Evolutionary conservation across 1,140 invertebrate genomes (phyloP).

Genomic region (Ctenoplectra terminalis): DNA sequence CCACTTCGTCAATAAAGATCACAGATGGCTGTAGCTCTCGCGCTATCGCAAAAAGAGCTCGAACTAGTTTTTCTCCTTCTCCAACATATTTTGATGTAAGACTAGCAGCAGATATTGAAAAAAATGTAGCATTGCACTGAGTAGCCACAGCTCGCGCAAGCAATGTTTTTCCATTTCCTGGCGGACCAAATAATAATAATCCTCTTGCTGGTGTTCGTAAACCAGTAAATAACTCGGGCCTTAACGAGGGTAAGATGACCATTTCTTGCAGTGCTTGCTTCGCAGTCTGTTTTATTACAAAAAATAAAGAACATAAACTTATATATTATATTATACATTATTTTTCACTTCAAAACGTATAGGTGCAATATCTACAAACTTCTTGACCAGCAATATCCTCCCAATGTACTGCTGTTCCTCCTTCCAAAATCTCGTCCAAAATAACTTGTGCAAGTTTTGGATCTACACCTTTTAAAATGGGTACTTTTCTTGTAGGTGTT

Average conservation of each 20-base stretch:
- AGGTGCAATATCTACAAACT: conserved; percentile 74
- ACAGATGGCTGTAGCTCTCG: conserved; percentile 96
- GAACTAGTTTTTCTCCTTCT: conserved; percentile 98
- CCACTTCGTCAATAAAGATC: conserved; percentile 98
- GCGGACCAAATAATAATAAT: conserved; percentile 96
- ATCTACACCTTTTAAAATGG: conserved; percentile 90
- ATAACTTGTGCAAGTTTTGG: conserved; percentile 93
- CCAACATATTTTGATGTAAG: conserved; percentile 99
- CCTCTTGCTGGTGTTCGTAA: conserved; percentile 94
- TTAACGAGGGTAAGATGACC: conserved; percentile 96
- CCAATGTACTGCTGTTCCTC: conserved; percentile 93
- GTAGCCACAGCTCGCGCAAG: conserved; percentile 95
- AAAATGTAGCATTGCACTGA: conserved; percentile 96
- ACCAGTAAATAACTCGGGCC: conserved; percentile 98
- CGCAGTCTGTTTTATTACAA: conserved; percentile 84
- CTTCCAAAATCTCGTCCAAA: conserved; percentile 87
- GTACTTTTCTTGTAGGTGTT: conserved; percentile 78
- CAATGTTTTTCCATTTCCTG: conserved; percentile 96
- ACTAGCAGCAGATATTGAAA: conserved; percentile 97
- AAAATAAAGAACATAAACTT: background rate
- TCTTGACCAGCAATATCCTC: conserved; percentile 96
- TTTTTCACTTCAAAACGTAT: background rate
- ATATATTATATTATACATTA: background rate
- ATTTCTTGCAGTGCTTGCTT: conserved; percentile 99
- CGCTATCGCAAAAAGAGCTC: conserved; percentile 97